Evolutionary conservation across 1,140 invertebrate species (phyloP).

Genomic region (Capitella teleta): DNA sequence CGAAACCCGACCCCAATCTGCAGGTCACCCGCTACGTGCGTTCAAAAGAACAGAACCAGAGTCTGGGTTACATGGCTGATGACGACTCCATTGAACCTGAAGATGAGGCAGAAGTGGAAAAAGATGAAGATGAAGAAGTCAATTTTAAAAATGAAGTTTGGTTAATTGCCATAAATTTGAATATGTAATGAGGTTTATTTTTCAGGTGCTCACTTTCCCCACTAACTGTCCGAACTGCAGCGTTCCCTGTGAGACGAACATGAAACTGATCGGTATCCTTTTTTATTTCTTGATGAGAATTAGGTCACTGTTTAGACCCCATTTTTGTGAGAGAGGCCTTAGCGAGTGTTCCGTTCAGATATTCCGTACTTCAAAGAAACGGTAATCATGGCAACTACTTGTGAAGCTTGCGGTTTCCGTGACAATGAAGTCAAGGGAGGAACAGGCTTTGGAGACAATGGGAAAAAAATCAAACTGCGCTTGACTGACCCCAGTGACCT

Average conservation of each 20-base stretch:
- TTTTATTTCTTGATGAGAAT: too few species aligned
- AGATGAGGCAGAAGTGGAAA: too few species aligned
- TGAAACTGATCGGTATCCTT: constrained; percentile 80
- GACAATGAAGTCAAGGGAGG: constrained; percentile 95
- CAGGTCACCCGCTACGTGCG: constrained; percentile 59
- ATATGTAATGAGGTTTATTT: too few species aligned
- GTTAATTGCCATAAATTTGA: too few species aligned
- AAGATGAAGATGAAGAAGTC: too few species aligned
- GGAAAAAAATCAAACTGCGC: constrained; percentile 64
- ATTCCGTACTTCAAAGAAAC: constrained; percentile 14
- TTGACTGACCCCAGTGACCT: constrained; percentile 68
- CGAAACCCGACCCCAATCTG: constrained; percentile 61
- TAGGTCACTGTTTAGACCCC: too few species aligned
- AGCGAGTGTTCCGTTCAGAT: too few species aligned
- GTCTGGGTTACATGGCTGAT: constrained; percentile 67
- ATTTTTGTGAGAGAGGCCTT: too few species aligned
- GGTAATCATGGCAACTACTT: constrained; percentile 79
- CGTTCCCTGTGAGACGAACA: constrained; percentile 74
- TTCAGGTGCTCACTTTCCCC: constrained; percentile 68
- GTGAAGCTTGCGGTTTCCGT: constrained; percentile 77
- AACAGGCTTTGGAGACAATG: constrained; percentile 73
- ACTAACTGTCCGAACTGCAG: constrained; percentile 83
- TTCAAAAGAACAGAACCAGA: constrained; percentile 62
- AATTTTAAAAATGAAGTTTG: too few species aligned
- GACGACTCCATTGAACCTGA: too few species aligned